Evolutionary conservation across 2,113 vertebrate species (phyloP), one percentile per base, ranked within the genome.

Genomic region (Pitta sordida): DNA sequence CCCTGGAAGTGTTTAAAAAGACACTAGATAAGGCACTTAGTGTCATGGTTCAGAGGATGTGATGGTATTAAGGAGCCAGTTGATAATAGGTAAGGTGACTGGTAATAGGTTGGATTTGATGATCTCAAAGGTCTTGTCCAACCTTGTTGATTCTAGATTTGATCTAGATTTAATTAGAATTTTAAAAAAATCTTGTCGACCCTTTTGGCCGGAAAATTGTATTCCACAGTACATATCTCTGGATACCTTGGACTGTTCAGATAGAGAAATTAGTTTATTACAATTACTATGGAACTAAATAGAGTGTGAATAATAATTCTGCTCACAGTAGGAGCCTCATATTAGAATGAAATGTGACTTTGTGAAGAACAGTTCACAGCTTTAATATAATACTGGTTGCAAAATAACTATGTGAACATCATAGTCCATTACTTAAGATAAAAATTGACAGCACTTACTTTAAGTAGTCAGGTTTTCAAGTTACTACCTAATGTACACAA

Each of bases 251-350:
- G 20, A 78, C 59, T 55, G 19, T 64, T 87, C 62, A 91, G 51
- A 75, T 13, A 93, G 52, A 60, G 22, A 91, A 86, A 91, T 71
- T 39, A 67, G 17, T 70, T 92, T 58, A 87, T 82, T 85, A 24
- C 11, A 91, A 88, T 82, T 83, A 84, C 39, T 94, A 8, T 67
- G 63, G 43, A 77, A 80, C 34, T 87, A 96, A 87, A 92, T 30
- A 89, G 69, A 89, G 21, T 84, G 62, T 80, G 91, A 92, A 84
- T 36, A 86, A 93, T 39, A 93, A 60, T 91, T 86, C 75, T 67
- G 15, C 53, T 51, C 82, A 80, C 64, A 90, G 89, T 34, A 86
- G 59, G 82, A 91, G 5, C 6, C 36, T 76, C 32, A 29, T 55
- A 67, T 80, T 51, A 65, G 64, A 84, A 86, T 80, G 44, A 79